A percentile compares a stretch with the other conserved stretches of the same genome.
phyloP scores from a whole-genome alignment of 23 tunicate genomes.

The Styela plicata region DNA sequence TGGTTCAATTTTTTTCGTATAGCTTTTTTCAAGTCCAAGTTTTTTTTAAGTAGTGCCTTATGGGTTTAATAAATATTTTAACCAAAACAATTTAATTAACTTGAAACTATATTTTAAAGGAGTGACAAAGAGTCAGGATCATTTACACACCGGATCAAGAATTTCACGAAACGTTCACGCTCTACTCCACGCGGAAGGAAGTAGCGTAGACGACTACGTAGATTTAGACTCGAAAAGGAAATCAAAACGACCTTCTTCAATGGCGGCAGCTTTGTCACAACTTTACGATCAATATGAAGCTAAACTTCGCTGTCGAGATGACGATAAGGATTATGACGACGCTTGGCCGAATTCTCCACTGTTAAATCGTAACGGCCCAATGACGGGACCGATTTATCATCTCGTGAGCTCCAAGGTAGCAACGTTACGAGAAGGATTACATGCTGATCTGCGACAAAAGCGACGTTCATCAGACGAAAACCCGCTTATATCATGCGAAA shows the following conservation, averaged over 20 bases:
- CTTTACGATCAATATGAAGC: not conserved
- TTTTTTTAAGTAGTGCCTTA: no score
- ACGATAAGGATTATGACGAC: slow-evolving; percentile 27
- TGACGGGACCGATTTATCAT: not conserved
- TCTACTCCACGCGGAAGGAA: not conserved
- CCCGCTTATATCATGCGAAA: not conserved
- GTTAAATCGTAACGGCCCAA: not conserved
- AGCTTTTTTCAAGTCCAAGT: no score
- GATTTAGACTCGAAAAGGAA: not conserved
- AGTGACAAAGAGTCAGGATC: not conserved
- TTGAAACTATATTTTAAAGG: not conserved
- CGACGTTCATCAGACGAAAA: slow-evolving; percentile 6
- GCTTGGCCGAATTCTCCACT: slow-evolving; percentile 21
- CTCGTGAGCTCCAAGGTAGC: slow-evolving; percentile 1
- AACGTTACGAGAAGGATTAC: not conserved
- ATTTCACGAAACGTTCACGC: slow-evolving; percentile 1
- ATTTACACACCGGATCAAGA: not conserved
- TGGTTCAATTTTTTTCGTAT: no score
- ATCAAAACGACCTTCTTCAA: not conserved
- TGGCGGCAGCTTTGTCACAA: not conserved
- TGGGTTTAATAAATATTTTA: no score
- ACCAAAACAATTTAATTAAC: no score
- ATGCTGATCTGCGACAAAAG: not conserved
- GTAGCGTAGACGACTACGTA: not conserved
- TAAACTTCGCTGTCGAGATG: not conserved